phyloP scores from a whole-genome alignment of 2,113 vertebrate species.

The Scopus umbretta region DNA sequence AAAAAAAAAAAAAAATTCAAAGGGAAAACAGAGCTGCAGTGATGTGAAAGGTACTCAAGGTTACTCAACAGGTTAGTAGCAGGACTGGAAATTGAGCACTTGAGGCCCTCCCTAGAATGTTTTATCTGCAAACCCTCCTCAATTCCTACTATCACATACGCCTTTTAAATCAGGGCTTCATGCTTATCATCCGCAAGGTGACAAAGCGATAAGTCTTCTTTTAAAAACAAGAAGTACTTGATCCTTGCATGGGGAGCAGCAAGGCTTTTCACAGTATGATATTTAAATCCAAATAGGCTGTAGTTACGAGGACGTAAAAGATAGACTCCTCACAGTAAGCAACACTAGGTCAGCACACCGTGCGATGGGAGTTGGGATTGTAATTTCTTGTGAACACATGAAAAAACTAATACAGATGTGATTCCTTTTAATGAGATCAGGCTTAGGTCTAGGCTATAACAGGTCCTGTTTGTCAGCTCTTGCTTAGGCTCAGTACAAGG shows the following conservation, averaged over 20 bases:
- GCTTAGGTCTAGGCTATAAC: not conserved
- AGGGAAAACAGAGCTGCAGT: not conserved
- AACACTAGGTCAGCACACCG: not conserved
- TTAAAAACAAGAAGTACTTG: not conserved
- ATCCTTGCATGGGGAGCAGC: not conserved
- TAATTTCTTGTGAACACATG: not conserved
- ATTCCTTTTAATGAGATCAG: not conserved
- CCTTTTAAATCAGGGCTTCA: not conserved
- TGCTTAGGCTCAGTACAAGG: not conserved
- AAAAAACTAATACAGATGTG: not conserved
- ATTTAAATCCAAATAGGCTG: not conserved
- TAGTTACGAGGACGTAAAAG: not conserved
- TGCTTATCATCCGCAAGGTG: not conserved
- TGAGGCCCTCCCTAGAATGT: not conserved
- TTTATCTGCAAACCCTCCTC: not conserved
- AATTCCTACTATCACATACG: not conserved
- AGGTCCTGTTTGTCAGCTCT: not conserved
- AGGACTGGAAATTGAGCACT: not conserved
- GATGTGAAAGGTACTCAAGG: not conserved
- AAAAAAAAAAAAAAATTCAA: too few species aligned
- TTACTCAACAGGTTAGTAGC: not conserved
- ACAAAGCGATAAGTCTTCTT: not conserved
- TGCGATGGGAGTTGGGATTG: not conserved
- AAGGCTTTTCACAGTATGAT: not conserved
- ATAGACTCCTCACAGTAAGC: not conserved